Evolutionary conservation across 2,113 vertebrate genomes (phyloP).

Genomic region (Oceanodroma tethys): DNA sequence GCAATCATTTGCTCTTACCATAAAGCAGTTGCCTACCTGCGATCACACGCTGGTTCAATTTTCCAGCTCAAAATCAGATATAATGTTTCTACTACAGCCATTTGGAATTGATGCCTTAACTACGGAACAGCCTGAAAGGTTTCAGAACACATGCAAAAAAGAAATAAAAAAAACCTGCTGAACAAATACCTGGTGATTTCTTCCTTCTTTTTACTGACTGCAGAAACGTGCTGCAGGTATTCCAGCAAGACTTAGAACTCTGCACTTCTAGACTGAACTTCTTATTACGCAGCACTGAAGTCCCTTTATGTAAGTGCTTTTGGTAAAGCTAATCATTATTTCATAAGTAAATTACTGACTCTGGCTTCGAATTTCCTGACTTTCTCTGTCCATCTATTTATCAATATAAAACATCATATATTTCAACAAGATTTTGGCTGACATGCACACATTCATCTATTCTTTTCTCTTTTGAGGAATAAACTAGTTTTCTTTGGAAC

Average conservation of each 20-base stretch:
- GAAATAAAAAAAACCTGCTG: background rate
- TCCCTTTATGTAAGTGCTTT: background rate
- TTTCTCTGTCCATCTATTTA: background rate
- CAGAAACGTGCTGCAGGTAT: background rate
- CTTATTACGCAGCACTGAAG: background rate
- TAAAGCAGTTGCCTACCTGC: constrained; percentile 27
- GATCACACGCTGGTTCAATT: constrained; percentile 48
- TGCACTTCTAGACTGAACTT: background rate
- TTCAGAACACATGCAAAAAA: background rate
- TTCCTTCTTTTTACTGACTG: background rate
- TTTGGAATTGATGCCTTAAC: background rate
- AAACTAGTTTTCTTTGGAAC: background rate
- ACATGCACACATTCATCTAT: background rate
- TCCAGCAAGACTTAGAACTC: background rate
- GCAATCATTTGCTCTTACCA: constrained; percentile 6
- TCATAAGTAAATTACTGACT: background rate
- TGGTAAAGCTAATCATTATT: background rate
- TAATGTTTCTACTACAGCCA: background rate
- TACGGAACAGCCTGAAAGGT: background rate
- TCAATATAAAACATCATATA: background rate
- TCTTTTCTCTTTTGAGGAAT: background rate
- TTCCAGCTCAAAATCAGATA: constrained; percentile 44
- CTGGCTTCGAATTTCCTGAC: background rate
- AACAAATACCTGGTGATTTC: background rate
- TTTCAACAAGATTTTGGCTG: background rate